These are phyloP conservation scores for Palythoa grandiflora DNA, from an alignment of 92 coral and sea anemone genomes.

Conservation along the genomic window DNA sequence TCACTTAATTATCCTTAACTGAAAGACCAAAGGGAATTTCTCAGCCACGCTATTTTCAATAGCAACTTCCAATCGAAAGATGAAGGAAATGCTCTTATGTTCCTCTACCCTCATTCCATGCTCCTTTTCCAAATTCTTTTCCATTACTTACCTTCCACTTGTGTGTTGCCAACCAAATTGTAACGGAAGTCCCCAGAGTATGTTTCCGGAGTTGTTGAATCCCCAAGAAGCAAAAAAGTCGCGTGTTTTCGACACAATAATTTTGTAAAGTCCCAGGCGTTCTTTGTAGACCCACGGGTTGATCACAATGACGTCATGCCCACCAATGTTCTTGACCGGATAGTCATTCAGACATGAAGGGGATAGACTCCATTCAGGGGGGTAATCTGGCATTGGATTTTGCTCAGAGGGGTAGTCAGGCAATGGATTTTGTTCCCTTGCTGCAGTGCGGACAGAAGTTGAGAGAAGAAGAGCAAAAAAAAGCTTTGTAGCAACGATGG, in stretches of 20 bases:
- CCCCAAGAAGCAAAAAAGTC: conserved; percentile 84
- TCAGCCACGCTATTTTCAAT: too few relatives aligned
- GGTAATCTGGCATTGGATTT: conserved; percentile 55
- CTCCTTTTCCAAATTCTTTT: background rate
- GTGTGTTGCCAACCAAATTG: conserved; percentile 92
- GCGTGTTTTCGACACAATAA: conserved; percentile 62
- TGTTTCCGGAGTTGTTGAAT: conserved; percentile 81
- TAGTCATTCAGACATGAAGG: conserved; percentile 65
- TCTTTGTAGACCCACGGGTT: conserved; percentile 81
- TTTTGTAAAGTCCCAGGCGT: conserved; percentile 77
- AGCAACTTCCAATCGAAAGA: too few relatives aligned
- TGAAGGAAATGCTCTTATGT: background rate
- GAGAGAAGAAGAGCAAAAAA: background rate
- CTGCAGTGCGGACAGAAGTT: background rate
- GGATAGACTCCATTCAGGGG: conserved; percentile 77
- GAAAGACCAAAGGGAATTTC: too few relatives aligned
- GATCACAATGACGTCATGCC: conserved; percentile 55
- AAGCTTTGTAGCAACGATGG: background rate
- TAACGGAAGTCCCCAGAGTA: conserved; percentile 89
- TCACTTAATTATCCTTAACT: too few relatives aligned
- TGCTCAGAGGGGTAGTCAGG: conserved; percentile 29
- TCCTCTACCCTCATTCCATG: background rate
- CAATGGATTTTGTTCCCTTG: background rate
- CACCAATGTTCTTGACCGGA: conserved; percentile 64
- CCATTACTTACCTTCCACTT: conserved; percentile 59